These are phyloP conservation scores for Austrolebias charrua DNA, from an alignment of 2,797 vertebrate species.

Conservation along the genomic window DNA sequence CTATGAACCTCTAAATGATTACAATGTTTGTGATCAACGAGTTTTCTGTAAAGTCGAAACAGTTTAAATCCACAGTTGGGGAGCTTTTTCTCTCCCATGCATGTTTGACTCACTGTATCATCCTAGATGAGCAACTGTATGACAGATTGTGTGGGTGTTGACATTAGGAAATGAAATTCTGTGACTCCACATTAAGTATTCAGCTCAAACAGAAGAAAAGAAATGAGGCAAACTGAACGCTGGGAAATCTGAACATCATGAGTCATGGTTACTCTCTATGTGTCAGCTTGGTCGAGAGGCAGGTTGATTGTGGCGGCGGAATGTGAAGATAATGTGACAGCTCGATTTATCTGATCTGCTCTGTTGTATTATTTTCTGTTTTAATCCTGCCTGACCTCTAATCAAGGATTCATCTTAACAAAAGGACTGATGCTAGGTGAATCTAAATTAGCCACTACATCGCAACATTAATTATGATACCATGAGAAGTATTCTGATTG, in stretches of 20 bases:
- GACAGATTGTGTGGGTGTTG: constrained; percentile 53
- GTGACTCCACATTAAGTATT: constrained; percentile 45
- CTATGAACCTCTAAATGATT: background rate
- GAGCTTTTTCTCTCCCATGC: constrained; percentile 12
- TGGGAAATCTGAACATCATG: constrained; percentile 25
- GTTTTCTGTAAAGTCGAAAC: background rate
- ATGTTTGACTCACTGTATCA: constrained; percentile 27
- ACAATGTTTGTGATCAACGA: background rate
- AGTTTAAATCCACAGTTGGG: constrained; percentile 15
- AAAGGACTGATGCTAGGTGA: background rate
- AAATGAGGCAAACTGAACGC: constrained; percentile 25
- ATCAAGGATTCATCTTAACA: constrained; percentile 9
- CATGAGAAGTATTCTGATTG: constrained; percentile 14
- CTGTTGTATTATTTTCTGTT: constrained; percentile 1
- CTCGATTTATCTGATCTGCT: constrained; percentile 8
- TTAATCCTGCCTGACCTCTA: constrained; percentile 24
- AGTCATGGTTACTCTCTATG: constrained; percentile 32
- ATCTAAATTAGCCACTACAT: constrained; percentile 18
- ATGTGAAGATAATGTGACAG: constrained; percentile 6
- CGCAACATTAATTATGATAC: constrained; percentile 13
- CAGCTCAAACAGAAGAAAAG: constrained; percentile 27
- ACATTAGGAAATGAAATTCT: constrained; percentile 51
- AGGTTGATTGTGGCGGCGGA: constrained; percentile 15
- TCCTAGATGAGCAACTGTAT: constrained; percentile 27
- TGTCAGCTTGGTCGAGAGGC: constrained; percentile 19